Evolutionary conservation across 2,888 invertebrate genomes (phyloP), one percentile per base, ranked within the genome.

Genomic region (Lobophora halterata): DNA sequence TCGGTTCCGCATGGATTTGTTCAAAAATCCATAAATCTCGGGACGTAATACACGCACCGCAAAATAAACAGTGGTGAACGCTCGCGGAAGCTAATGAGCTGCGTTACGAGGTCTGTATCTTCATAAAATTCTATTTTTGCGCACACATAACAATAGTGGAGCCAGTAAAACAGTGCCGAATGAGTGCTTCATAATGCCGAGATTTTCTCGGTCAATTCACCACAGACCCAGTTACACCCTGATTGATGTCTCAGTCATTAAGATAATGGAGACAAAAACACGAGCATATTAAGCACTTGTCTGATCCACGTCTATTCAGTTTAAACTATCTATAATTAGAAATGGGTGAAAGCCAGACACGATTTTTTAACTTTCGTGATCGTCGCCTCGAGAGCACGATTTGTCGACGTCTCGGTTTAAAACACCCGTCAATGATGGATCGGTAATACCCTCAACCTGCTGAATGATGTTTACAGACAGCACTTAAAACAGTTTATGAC

Each of bases 301-400:
- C 67, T 69, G 67, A 73, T 62, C 65, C 67, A 67, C 56, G 58
- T 62, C 58, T 56, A 65, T 67, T 71, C 65, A 32, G 20, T 65
- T 53, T 61, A 56, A 65, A 64, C 69, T 58, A 72, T 61, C 71
- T 62, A 71, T 73, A 78, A 79, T 80, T 77, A 79, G 65, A n/a
- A n/a, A n/a, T n/a, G 71, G 67, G 78, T 71, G 79, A 81, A 80
- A 81, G 79, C 66, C 61, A 63, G 58, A 58, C 49, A 55, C 48
- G 43, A 40, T 33, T 59, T 52, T 58, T 65, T 65, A 61, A 61
- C 62, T 64, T 72, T 70, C 76, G 69, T 66, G 67, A 67, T 58
- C 51, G 62, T 58, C 59, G 58, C 58, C 54, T 52, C 52, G 34
- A 60, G 58, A 67, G 67, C 71, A 71, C 73, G 66, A 64, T 56